A percentile compares a stretch with the other conserved stretches of the same genome.
Evolutionary conservation across 2,888 invertebrate species (phyloP).

Genomic region (Tiliacea aurago): DNA sequence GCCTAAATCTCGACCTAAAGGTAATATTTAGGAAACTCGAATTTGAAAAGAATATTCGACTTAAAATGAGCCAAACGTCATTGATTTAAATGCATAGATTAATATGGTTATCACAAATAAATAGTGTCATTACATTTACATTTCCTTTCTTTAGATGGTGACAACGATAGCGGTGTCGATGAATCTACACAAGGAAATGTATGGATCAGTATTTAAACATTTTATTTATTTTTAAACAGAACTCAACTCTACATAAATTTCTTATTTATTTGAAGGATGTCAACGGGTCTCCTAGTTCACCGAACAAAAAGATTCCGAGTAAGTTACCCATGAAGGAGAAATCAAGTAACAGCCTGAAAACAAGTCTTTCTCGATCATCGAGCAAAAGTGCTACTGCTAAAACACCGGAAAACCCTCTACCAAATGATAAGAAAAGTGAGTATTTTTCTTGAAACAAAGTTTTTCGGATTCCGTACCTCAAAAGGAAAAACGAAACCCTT

Average conservation of each 20-base stretch:
- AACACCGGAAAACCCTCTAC: conserved; percentile 92
- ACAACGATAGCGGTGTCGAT: conserved; percentile 95
- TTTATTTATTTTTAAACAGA: neutral
- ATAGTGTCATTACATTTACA: conserved; percentile 4
- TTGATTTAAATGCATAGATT: neutral
- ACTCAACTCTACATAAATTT: conserved; percentile 4
- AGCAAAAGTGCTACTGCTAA: conserved; percentile 91
- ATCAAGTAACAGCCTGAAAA: conserved; percentile 87
- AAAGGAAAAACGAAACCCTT: no score
- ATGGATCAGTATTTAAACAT: conserved; percentile 78
- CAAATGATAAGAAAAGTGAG: conserved; percentile 94
- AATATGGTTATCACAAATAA: neutral
- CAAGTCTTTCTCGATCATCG: conserved; percentile 90
- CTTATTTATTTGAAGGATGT: conserved; percentile 82
- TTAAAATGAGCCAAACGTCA: conserved; percentile 81
- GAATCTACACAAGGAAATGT: conserved; percentile 95
- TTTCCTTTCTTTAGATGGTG: conserved; percentile 92
- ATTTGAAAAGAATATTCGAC: conserved; percentile 28
- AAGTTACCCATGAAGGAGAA: conserved; percentile 89
- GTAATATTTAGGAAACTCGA: conserved; percentile 73
- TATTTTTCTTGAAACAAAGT: conserved; percentile 23
- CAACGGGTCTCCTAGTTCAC: conserved; percentile 94
- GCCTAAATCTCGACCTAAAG: conserved; percentile 85
- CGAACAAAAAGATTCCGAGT: conserved; percentile 93
- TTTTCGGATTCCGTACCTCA: neutral